Conservation (phyloP, 2,797 vertebrate genomes). For the Paguma larvata region DNA sequence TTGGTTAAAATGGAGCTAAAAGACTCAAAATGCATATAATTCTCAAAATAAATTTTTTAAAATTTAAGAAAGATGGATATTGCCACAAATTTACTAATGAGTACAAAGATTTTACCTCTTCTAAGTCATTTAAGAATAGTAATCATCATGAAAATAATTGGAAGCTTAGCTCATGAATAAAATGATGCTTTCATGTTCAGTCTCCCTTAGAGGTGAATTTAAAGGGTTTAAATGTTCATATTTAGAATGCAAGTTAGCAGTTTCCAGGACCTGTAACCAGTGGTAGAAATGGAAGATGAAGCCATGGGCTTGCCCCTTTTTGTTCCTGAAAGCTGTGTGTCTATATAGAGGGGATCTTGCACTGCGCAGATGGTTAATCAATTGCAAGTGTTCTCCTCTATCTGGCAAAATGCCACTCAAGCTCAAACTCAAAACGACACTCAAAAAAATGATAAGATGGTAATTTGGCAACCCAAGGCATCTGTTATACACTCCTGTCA, state of each 20-base stretch:
- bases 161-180: neutral
- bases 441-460: neutral
- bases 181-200: neutral
- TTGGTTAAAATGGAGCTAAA: neutral
- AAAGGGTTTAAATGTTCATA: neutral
- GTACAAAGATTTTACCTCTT: neutral
- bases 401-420: neutral
- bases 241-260: neutral
- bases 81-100: neutral
- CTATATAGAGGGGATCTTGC: neutral
- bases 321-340: neutral
- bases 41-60: neutral
- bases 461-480: neutral
- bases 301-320: neutral
- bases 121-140: neutral
- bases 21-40: neutral
- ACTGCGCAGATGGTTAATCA: neutral
- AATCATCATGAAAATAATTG: neutral
- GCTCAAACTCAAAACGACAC: neutral
- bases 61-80: neutral
- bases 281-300: neutral
- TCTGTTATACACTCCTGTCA: neutral
- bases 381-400: neutral
- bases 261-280: neutral
- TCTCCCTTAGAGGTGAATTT: neutral